phyloP scores from a whole-genome alignment of 2,113 vertebrate species.

The Calonectris borealis region DNA sequence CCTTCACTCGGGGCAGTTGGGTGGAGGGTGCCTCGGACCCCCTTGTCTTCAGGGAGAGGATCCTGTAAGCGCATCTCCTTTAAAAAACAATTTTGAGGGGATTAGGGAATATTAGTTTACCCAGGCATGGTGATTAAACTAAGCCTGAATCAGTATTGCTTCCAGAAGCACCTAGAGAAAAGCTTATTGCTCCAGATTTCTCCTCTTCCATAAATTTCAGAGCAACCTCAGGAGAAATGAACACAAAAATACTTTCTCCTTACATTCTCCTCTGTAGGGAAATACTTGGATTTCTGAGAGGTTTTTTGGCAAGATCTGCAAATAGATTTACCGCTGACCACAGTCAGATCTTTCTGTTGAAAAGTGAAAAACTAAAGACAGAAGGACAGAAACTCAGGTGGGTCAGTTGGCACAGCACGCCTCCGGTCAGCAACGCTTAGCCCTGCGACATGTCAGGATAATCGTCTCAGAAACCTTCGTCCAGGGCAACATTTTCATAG shows the following conservation, averaged over 20 bases:
- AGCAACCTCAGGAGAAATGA: background rate
- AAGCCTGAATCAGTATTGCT: background rate
- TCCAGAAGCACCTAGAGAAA: background rate
- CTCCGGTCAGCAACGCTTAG: background rate
- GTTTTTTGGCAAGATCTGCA: background rate
- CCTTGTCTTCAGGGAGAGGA: background rate
- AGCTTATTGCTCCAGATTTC: background rate
- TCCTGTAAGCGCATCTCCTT: background rate
- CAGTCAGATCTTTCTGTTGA: background rate
- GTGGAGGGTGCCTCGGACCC: background rate
- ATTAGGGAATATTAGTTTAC: background rate
- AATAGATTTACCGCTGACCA: background rate
- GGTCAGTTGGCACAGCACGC: background rate
- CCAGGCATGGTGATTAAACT: background rate
- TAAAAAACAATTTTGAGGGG: background rate
- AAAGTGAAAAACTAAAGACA: background rate
- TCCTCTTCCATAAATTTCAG: background rate
- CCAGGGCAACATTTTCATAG: background rate
- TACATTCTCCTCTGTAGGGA: background rate
- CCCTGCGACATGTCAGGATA: background rate
- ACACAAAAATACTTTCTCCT: background rate
- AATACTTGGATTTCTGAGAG: background rate
- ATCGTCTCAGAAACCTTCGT: background rate
- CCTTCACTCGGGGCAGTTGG: background rate
- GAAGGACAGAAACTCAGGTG: background rate